Evolutionary conservation across 2,797 vertebrate species (phyloP).

Genomic region (Sebastes aleutianus): DNA sequence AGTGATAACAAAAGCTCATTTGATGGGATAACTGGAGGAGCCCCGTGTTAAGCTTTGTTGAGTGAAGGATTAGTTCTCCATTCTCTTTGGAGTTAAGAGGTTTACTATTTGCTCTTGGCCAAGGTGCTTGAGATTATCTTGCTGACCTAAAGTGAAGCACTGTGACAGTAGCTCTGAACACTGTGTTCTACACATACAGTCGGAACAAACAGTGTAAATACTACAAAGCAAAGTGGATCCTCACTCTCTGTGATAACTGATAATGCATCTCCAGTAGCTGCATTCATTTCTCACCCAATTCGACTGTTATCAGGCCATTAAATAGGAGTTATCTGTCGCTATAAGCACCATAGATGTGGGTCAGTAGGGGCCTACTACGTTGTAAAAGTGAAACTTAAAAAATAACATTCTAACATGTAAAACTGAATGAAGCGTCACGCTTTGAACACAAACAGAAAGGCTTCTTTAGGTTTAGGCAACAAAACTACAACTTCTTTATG

Average conservation of each 20-base stretch:
- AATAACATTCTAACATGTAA: too few species aligned
- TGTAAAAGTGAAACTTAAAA: too few species aligned
- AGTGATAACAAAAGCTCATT: conserved; percentile 44
- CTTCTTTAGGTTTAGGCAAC: too few species aligned
- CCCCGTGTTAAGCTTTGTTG: conserved; percentile 39
- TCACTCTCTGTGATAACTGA: not conserved
- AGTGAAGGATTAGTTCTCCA: conserved; percentile 60
- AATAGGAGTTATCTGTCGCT: too few species aligned
- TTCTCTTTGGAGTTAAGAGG: conserved; percentile 66
- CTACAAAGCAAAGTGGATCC: not conserved
- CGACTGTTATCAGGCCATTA: too few species aligned
- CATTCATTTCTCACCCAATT: accelerated
- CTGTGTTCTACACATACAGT: not conserved
- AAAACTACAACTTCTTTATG: too few species aligned
- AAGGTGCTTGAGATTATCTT: conserved; percentile 46
- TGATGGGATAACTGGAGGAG: conserved; percentile 29
- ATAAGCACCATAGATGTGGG: too few species aligned
- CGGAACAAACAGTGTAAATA: not conserved
- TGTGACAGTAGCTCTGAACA: not conserved
- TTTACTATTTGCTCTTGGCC: conserved; percentile 55
- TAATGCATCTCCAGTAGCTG: not conserved
- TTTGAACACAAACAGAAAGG: too few species aligned
- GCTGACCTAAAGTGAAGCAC: conserved; percentile 20
- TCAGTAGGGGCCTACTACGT: too few species aligned
- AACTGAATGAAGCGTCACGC: too few species aligned